Evolutionary conservation across 2,888 invertebrate species (phyloP).

Genomic region (Ferrisia virgata): DNA sequence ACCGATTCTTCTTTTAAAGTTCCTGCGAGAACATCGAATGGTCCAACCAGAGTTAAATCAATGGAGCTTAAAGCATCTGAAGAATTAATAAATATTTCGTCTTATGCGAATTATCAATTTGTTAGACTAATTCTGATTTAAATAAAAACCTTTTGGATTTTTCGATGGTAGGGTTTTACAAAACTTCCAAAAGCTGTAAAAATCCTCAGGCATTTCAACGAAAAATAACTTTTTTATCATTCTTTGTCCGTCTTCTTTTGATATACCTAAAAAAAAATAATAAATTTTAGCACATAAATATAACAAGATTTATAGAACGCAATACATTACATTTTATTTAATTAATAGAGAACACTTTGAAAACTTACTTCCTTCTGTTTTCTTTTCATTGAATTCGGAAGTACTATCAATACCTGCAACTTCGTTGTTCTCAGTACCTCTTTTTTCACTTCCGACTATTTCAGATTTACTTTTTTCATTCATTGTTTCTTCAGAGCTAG

Average conservation of each 20-base stretch:
- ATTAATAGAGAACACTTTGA: not conserved
- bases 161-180: constrained; percentile 59
- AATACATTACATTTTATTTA: not conserved
- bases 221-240: constrained; percentile 73
- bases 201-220: constrained; percentile 85
- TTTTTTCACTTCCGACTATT: not conserved
- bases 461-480: not conserved
- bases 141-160: constrained; percentile 57
- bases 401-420: not conserved
- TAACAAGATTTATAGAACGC: not conserved
- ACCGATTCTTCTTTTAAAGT: constrained; percentile 58
- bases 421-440: not conserved
- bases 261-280: constrained; percentile 8
- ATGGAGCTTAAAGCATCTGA: constrained; percentile 63
- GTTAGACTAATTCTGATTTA: too few species aligned
- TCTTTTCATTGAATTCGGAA: not conserved
- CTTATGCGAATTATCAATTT: constrained; percentile 46
- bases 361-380: not conserved
- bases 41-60: constrained; percentile 75
- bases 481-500: not conserved
- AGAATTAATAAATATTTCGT: too few species aligned
- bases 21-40: constrained; percentile 76
- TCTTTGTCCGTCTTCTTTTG: constrained; percentile 52
- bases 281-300: not conserved
- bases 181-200: constrained; percentile 79